Conservation (phyloP, 2,888 invertebrate species). For the Linyphia triangularis region DNA sequence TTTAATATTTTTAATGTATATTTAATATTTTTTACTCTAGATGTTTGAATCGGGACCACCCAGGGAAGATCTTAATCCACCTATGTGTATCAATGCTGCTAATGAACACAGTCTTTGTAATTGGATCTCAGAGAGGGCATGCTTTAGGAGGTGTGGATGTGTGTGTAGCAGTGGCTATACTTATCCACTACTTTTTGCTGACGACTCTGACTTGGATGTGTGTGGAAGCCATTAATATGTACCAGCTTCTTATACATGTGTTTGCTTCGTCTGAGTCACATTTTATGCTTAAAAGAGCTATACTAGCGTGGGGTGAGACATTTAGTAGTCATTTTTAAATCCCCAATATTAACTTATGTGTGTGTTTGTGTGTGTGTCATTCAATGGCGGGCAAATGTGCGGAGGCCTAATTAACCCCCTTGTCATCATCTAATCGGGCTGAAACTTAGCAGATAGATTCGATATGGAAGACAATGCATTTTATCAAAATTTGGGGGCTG, state of each 20-base stretch:
- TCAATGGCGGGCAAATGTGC: no score
- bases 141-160: slow-evolving; percentile 75
- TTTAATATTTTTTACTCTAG: no score
- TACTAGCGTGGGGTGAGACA: slow-evolving; percentile 82
- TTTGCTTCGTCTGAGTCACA: slow-evolving; percentile 81
- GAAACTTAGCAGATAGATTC: neutral
- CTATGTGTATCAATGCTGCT: slow-evolving; percentile 81
- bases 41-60: slow-evolving; percentile 81
- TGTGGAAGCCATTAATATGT: slow-evolving; percentile 82
- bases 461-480: no score
- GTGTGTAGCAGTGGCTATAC: slow-evolving; percentile 80
- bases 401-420: no score
- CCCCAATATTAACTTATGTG: neutral
- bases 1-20: no score
- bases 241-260: slow-evolving; percentile 81
- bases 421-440: no score
- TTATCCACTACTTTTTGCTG: slow-evolving; percentile 81
- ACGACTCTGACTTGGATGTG: slow-evolving; percentile 81
- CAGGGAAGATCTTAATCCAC: slow-evolving; percentile 82
- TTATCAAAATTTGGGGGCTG: no score
- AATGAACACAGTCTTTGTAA: slow-evolving; percentile 80
- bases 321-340: neutral
- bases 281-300: slow-evolving; percentile 81
- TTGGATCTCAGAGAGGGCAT: slow-evolving; percentile 78
- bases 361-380: neutral